Conservation (phyloP, 2,797 vertebrate genomes). For the Thamnophis elegans region DNA sequence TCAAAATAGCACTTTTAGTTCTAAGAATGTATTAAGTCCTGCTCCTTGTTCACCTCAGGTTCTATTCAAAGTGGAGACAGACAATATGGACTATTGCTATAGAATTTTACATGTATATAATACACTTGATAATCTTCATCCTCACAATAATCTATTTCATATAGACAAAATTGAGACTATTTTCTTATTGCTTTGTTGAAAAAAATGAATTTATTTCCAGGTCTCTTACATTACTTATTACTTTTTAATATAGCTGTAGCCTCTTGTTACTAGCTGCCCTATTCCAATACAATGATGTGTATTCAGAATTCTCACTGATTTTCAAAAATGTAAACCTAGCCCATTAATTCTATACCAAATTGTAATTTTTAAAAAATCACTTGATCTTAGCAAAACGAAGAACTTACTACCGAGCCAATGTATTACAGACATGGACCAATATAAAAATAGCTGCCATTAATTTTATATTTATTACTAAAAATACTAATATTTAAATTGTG, state of each 20-base stretch:
- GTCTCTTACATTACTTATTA: background rate
- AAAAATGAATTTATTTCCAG: background rate
- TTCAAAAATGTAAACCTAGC: background rate
- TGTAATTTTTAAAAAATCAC: background rate
- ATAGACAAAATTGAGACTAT: background rate
- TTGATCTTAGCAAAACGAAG: background rate
- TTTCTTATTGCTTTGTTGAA: background rate
- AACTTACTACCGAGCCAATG: background rate
- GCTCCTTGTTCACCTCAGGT: background rate
- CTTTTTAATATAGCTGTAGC: background rate
- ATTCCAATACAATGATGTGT: background rate
- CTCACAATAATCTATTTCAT: background rate
- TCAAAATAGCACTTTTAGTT: constrained; percentile 25
- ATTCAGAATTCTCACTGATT: background rate
- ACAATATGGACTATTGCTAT: background rate
- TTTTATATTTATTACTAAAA: background rate
- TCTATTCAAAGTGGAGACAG: constrained; percentile 23
- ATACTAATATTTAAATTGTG: background rate
- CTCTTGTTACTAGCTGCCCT: background rate
- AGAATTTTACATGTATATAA: background rate
- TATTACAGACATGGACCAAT: background rate
- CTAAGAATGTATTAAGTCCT: constrained; percentile 12
- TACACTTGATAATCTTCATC: background rate
- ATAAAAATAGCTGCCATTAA: background rate
- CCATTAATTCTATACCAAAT: background rate